phyloP scores from a whole-genome alignment of 1,140 invertebrate species.

The Trachelipus rathkii region DNA sequence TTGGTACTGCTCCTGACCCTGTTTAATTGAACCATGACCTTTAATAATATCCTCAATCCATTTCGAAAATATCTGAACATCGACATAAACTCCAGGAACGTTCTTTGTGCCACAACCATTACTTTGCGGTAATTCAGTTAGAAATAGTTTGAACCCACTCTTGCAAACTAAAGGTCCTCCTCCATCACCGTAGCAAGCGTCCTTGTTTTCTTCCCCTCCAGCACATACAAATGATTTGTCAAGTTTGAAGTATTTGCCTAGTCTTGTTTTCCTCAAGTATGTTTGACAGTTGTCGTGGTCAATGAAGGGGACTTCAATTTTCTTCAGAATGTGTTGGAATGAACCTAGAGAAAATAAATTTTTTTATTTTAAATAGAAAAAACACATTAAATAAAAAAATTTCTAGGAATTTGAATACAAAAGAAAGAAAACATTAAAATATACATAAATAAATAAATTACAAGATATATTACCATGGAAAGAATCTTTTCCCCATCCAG shows the following conservation, averaged over 20 bases:
- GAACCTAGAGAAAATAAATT: slow-evolving; percentile 50
- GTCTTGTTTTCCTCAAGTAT: slow-evolving; percentile 52
- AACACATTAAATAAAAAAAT: too few relatives aligned
- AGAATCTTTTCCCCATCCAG: slow-evolving; percentile 74
- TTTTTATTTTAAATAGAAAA: background rate
- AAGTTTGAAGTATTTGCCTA: slow-evolving; percentile 53
- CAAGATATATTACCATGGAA: slow-evolving; percentile 51
- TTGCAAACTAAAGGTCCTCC: slow-evolving; percentile 50
- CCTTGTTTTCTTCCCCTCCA: slow-evolving; percentile 54
- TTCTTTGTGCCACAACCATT: slow-evolving; percentile 60
- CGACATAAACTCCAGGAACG: slow-evolving; percentile 73
- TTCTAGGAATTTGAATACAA: too few relatives aligned
- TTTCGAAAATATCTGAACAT: slow-evolving; percentile 46
- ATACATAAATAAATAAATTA: too few relatives aligned
- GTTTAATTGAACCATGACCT: background rate
- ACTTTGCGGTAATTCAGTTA: slow-evolving; percentile 67
- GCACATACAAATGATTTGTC: slow-evolving; percentile 57
- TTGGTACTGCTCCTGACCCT: too few relatives aligned
- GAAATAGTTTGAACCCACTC: slow-evolving; percentile 49
- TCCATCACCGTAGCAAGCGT: slow-evolving; percentile 53
- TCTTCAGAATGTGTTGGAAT: slow-evolving; percentile 67
- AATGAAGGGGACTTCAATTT: slow-evolving; percentile 50
- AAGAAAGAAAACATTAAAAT: too few relatives aligned
- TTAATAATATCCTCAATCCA: slow-evolving; percentile 25
- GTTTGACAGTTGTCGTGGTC: slow-evolving; percentile 52